Evolutionary conservation across 1,140 invertebrate genomes (phyloP), one percentile per base, ranked within the genome.

Genomic region (Drosophila repleta): DNA sequence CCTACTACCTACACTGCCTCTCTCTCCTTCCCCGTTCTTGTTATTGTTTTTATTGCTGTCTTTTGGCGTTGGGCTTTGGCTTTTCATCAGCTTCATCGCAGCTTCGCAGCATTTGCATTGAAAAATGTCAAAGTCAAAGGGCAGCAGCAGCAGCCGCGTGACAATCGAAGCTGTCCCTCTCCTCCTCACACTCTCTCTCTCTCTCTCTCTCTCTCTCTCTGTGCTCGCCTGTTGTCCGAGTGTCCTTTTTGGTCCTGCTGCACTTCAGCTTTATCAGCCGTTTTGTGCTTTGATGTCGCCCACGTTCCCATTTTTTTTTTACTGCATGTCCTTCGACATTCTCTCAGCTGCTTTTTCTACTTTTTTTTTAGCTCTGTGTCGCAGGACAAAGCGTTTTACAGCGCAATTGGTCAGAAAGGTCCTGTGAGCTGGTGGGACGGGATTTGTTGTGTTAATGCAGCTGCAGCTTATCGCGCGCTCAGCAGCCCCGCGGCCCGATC

Each of bases 91-190:
- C 53, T 58, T 70, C 67, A 57, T 65, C 52, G 52, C n/a, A n/a
- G n/a, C n/a, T 56, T 53, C 52, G 46, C 74, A 88, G 46, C 74
- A 88, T 85, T 87, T 83, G 82, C 79, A 87, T 88, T 87, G 83
- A 88, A 88, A 87, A 88, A 79, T 87, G 62, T 65, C 57, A 71
- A 76, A 83, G 80, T 82, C 79, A 85, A 84, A 80, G 81, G 76
- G 53, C 52, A 57, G n/a, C 21, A 57, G n/a, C 21, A 41, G 37
- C 55, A 26, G 57, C 26, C 61, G 61, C 67, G 37, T 65, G 53
- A 71, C 68, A 71, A 71, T 71, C 68, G 61, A 56, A 70, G 61
- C 65, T 67, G 46, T n/a, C 45, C 46, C 26, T 46, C 45, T 3
- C 45, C 17, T 21, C 20, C 26, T 3, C 21, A 11, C 32, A 11